Conservation (phyloP, 1,140 invertebrate species). For the Drosophila setifemur region DNA sequence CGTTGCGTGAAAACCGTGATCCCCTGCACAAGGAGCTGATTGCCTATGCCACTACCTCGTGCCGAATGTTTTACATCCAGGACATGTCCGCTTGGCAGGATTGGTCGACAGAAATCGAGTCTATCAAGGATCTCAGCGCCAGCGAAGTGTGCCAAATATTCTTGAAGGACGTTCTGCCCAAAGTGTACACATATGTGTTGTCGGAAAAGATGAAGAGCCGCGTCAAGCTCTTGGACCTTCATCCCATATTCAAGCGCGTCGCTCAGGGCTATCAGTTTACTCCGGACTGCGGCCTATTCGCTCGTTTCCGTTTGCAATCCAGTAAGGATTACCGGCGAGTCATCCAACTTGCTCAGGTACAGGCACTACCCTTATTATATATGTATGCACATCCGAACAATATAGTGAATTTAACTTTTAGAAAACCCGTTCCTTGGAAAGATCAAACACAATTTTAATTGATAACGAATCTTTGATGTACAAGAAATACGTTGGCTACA, state of each 20-base stretch:
- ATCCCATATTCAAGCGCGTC: conserved; percentile 13
- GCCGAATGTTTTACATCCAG: conserved; percentile 27
- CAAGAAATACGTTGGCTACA: not conserved
- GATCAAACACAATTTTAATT: too few relatives aligned
- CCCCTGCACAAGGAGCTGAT: not conserved
- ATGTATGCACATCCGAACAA: too few relatives aligned
- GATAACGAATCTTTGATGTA: not conserved
- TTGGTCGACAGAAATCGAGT: not conserved
- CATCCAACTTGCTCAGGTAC: too few relatives aligned
- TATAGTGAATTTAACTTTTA: too few relatives aligned
- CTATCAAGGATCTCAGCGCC: not conserved
- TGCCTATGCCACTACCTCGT: conserved; percentile 5
- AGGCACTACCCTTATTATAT: too few relatives aligned
- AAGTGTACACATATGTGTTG: conserved; percentile 5
- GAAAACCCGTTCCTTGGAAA: too few relatives aligned
- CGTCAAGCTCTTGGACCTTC: conserved; percentile 9
- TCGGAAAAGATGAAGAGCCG: not conserved
- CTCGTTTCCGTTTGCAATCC: not conserved
- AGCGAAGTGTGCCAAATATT: conserved; percentile 4
- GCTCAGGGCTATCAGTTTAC: conserved; percentile 21
- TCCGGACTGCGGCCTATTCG: not conserved
- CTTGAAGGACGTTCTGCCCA: conserved; percentile 16
- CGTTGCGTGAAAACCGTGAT: too few relatives aligned
- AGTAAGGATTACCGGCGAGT: conserved; percentile 1
- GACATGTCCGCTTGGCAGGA: conserved; percentile 4